These are phyloP conservation scores for Homarus gammarus DNA, from an alignment of 2,888 invertebrate species.

Conservation along the genomic window DNA sequence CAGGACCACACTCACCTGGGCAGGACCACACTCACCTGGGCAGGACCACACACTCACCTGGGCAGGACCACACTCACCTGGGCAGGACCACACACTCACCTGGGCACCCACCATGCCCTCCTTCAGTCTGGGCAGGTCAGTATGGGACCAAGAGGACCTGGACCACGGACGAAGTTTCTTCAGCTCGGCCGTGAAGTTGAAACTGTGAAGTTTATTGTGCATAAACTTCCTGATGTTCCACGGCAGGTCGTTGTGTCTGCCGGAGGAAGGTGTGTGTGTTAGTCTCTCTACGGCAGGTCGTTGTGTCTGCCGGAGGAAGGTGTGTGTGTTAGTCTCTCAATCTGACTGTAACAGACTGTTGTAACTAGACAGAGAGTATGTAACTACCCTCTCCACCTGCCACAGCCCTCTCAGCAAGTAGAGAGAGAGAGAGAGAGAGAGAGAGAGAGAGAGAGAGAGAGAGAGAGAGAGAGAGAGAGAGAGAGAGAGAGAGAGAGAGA, in stretches of 20 bases:
- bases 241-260: constrained; percentile 78
- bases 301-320: no score
- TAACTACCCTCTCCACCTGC: no score
- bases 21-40: no score
- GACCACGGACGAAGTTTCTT: constrained; percentile 77
- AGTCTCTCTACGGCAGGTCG: no score
- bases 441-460: background rate
- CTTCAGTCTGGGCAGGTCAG: constrained; percentile 79
- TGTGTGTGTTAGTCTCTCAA: no score
- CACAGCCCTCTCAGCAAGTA: no score
- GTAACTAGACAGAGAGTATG: no score
- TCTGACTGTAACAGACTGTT: no score
- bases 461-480: background rate
- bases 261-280: no score
- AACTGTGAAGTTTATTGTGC: constrained; percentile 77
- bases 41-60: no score
- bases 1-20: no score
- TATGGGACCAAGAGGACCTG: constrained; percentile 78
- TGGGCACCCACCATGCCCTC: constrained; percentile 79
- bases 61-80: no score
- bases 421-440: background rate
- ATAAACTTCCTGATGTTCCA: constrained; percentile 77
- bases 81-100: constrained; percentile 62
- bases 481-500: background rate
- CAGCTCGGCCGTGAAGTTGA: constrained; percentile 77